These are phyloP conservation scores for Pseudachorutes palmiensis DNA, from an alignment of 1,140 invertebrate species.

Conservation along the genomic window DNA sequence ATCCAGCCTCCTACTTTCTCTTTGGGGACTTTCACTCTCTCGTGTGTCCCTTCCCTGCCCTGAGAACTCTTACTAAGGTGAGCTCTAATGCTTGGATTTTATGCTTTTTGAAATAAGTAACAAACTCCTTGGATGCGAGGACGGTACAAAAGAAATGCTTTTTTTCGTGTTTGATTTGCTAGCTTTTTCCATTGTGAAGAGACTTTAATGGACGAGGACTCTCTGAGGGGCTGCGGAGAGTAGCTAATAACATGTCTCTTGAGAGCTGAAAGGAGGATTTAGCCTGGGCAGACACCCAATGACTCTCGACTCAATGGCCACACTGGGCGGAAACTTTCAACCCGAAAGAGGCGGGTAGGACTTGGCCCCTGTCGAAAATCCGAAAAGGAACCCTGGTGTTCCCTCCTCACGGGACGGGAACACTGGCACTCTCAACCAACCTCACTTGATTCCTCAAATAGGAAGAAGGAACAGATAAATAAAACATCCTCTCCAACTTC, in stretches of 20 bases:
- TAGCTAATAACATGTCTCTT: constrained; percentile 38
- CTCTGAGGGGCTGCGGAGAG: constrained; percentile 35
- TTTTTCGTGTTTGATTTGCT: constrained; percentile 36
- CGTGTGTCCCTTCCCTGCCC: not conserved
- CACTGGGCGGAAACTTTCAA: constrained; percentile 24
- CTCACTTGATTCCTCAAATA: too few species aligned
- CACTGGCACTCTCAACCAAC: too few species aligned
- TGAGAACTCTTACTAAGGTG: not conserved
- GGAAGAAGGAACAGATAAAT: too few species aligned
- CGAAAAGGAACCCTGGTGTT: not conserved
- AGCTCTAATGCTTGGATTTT: not conserved
- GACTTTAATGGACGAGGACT: constrained; percentile 38
- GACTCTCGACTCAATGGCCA: constrained; percentile 29
- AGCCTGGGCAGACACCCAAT: constrained; percentile 28
- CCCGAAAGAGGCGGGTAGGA: constrained; percentile 9
- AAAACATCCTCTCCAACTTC: not conserved
- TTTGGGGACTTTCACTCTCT: not conserved
- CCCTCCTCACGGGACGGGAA: not conserved
- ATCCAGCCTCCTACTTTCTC: not conserved
- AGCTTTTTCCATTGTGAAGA: constrained; percentile 33
- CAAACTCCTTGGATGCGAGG: too few species aligned
- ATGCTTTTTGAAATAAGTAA: too few species aligned
- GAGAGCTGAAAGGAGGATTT: constrained; percentile 32
- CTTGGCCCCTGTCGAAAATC: not conserved
- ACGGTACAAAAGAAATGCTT: too few species aligned